These are phyloP conservation scores for Sciurus niger DNA, from an alignment of 2,113 vertebrate genomes.

Conservation along the genomic window DNA sequence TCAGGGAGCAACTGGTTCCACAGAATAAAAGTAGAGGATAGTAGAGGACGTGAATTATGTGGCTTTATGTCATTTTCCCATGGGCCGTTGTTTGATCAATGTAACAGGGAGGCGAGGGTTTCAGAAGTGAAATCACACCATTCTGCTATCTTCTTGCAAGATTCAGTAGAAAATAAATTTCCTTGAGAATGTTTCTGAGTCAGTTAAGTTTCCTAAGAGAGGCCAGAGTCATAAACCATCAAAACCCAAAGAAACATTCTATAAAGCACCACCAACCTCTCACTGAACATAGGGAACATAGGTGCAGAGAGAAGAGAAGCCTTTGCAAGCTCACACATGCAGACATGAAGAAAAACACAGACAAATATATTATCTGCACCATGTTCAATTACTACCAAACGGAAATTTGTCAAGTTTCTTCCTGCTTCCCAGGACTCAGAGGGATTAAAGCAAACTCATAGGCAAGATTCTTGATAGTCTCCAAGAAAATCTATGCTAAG, in stretches of 20 bases:
- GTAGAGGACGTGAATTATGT: not conserved
- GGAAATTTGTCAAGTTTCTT: not conserved
- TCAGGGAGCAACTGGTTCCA: not conserved
- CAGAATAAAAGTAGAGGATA: not conserved
- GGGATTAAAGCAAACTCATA: slow-evolving; percentile 52
- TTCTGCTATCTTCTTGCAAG: not conserved
- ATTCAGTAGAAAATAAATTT: not conserved
- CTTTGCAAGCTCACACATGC: not conserved
- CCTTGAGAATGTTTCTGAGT: slow-evolving; percentile 8
- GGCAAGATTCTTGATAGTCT: not conserved
- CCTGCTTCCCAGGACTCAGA: slow-evolving; percentile 2
- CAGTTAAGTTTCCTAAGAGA: not conserved
- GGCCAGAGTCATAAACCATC: not conserved
- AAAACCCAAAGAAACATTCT: not conserved
- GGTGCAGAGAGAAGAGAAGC: not conserved
- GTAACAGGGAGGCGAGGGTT: not conserved
- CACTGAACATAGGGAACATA: not conserved
- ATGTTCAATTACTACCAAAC: not conserved
- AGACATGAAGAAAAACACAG: not conserved
- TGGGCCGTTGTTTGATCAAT: not conserved
- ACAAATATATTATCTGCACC: not conserved
- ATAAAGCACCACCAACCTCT: not conserved
- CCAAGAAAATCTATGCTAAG: slow-evolving; percentile 36
- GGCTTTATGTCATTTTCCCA: not conserved
- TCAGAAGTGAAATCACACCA: not conserved